A percentile compares a stretch with the other conserved stretches of the same genome.
Evolutionary conservation across 92 coral and sea anemone genomes (phyloP).

Genomic region (Montipora capitata): DNA sequence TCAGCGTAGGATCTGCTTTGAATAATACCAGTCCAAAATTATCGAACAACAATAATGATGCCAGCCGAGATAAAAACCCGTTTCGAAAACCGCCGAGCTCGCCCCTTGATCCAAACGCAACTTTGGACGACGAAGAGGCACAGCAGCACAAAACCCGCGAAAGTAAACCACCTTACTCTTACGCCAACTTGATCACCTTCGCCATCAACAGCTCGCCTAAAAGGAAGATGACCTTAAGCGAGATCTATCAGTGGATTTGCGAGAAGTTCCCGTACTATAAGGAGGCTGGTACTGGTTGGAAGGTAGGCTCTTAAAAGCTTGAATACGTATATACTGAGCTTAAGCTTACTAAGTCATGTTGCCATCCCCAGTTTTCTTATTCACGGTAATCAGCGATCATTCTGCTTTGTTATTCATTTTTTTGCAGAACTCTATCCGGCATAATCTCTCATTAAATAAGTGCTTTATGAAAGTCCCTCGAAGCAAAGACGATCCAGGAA

Average conservation of each 20-base stretch:
- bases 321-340: not conserved
- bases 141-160: conserved; percentile 98
- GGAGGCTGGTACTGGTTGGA: conserved; percentile 99
- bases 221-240: conserved; percentile 99
- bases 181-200: conserved; percentile 98
- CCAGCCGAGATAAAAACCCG: conserved; percentile 82
- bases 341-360: too few relatives aligned
- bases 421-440: conserved; percentile 95
- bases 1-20: conserved; percentile 95
- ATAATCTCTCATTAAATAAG: conserved; percentile 93
- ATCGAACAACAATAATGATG: conserved; percentile 82
- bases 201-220: conserved; percentile 98
- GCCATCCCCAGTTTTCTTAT: not conserved
- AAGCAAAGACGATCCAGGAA: conserved; percentile 98
- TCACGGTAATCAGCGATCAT: not conserved
- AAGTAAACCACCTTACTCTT: conserved; percentile 98
- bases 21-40: conserved; percentile 77
- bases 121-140: conserved; percentile 98
- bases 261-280: conserved; percentile 98
- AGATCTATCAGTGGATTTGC: conserved; percentile 99
- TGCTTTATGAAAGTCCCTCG: conserved; percentile 99
- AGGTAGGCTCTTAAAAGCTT: conserved; percentile 72
- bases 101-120: conserved; percentile 98
- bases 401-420: conserved; percentile 9
- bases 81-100: conserved; percentile 97